Conservation (phyloP, 2,797 vertebrate genomes). For the Centropyge bicolor region DNA sequence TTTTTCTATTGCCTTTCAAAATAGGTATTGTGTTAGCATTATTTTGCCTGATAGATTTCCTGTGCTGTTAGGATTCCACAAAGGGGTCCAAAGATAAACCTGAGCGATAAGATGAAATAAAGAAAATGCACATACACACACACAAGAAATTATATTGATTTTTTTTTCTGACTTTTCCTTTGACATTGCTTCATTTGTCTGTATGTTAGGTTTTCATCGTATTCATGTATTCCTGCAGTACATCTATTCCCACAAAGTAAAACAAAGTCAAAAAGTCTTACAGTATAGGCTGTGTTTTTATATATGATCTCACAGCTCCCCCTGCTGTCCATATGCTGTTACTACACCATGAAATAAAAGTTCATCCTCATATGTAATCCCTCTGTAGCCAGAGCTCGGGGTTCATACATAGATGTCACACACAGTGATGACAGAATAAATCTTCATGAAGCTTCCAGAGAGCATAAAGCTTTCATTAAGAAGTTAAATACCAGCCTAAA, state of each 20-base stretch:
- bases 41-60: neutral
- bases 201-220: neutral
- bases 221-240: neutral
- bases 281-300: neutral
- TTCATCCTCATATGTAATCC: neutral
- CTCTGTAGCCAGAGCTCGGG: constrained; percentile 24
- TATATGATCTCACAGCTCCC: constrained; percentile 46
- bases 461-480: constrained; percentile 69
- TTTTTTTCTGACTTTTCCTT: neutral
- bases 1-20: neutral
- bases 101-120: neutral
- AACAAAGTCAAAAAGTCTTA: neutral
- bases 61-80: neutral
- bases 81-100: neutral
- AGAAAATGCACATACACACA: neutral
- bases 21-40: no score
- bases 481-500: constrained; percentile 68
- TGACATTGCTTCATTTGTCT: neutral
- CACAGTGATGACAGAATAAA: constrained; percentile 52
- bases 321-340: constrained; percentile 47
- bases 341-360: constrained; percentile 28
- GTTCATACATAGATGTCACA: constrained; percentile 43
- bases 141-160: no score
- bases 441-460: constrained; percentile 48
- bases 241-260: neutral